Percentiles rank a stretch among this genome's conserved stretches.
phyloP scores from a whole-genome alignment of 2,113 vertebrate species.

The Rhipidura dahli region DNA sequence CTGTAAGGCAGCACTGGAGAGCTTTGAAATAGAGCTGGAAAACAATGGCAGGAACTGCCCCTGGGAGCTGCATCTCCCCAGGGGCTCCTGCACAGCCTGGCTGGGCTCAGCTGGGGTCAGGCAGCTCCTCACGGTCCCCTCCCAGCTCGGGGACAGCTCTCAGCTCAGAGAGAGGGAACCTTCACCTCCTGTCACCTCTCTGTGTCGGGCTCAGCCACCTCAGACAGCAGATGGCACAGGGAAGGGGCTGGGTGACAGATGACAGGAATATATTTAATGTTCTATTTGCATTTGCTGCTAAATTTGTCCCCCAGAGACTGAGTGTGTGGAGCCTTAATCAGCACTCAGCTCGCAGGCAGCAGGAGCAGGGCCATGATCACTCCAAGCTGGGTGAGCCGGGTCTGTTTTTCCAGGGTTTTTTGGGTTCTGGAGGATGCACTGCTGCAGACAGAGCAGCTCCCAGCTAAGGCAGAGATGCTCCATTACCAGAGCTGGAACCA shows the following conservation, averaged over 20 bases:
- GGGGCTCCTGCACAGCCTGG: not conserved
- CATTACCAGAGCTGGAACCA: not conserved
- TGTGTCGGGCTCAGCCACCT: not conserved
- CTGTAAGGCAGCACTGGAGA: not conserved
- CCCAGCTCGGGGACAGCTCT: not conserved
- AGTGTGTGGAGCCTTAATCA: not conserved
- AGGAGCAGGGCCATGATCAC: not conserved
- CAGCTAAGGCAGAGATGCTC: not conserved
- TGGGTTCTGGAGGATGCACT: not conserved
- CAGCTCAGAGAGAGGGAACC: not conserved
- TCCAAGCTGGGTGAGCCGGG: not conserved
- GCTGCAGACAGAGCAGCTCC: not conserved
- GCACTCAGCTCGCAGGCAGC: not conserved
- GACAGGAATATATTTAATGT: slow-evolving; percentile 14
- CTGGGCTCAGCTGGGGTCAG: not conserved
- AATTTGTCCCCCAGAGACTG: not conserved
- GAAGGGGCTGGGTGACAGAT: not conserved
- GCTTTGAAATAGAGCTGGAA: not conserved
- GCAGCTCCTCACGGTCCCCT: not conserved
- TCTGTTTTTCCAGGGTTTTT: not conserved
- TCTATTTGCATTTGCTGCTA: slow-evolving; percentile 34
- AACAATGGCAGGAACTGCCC: slow-evolving; percentile 16
- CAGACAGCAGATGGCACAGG: slow-evolving; percentile 5
- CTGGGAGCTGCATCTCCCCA: not conserved
- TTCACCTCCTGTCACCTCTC: not conserved